A percentile compares a stretch with the other conserved stretches of the same genome.
Conservation (phyloP, 1,140 invertebrate species). For the Muscidifurax raptorellus region DNA sequence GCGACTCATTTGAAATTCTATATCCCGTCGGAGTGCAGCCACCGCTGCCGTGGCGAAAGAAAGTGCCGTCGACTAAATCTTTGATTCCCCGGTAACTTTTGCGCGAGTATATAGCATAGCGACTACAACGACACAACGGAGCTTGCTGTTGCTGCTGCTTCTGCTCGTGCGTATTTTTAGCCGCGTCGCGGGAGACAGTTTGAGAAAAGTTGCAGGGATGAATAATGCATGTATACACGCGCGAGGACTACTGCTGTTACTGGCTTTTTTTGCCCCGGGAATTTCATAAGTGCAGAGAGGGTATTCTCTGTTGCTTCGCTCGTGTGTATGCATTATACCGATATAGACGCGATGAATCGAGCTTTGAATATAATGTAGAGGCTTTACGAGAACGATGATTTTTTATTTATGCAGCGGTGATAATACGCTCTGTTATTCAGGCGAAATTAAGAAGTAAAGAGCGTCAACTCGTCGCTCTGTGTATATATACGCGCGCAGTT, state of each 20-base stretch:
- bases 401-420: no score
- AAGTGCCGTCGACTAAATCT: constrained; percentile 19
- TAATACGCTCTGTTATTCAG: background rate
- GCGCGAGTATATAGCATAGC: background rate
- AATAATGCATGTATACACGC: constrained; percentile 14
- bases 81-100: constrained; percentile 16
- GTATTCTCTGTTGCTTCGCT: background rate
- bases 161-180: background rate
- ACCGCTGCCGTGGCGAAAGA: background rate
- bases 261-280: background rate
- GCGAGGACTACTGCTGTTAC: background rate
- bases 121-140: background rate
- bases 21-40: background rate
- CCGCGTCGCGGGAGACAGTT: background rate
- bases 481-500: constrained; percentile 23
- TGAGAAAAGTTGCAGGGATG: constrained; percentile 25
- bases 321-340: no score
- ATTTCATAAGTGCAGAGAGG: constrained; percentile 12
- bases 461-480: background rate
- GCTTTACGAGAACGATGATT: no score
- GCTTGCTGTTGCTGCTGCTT: background rate
- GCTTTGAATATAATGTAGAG: no score
- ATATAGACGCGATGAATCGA: no score
- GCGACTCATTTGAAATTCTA: constrained; percentile 44
- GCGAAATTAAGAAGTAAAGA: constrained; percentile 10